Conservation (phyloP, 2,888 invertebrate species). For the Cheilosia pagana region DNA sequence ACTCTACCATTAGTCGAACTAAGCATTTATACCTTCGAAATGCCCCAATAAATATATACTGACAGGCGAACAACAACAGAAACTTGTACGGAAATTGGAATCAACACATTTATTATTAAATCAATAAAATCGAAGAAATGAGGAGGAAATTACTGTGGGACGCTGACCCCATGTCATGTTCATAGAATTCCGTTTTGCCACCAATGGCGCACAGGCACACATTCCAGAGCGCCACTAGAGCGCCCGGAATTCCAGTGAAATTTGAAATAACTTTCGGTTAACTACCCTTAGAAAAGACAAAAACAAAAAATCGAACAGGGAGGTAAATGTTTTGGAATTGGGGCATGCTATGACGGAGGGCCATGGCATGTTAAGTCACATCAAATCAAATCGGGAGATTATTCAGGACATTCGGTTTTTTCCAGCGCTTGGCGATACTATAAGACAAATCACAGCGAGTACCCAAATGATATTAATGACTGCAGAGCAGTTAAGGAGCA, state of each 20-base stretch:
- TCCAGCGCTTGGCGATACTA: slow-evolving; percentile 14
- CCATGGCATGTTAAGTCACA: background rate
- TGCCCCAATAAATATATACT: slow-evolving; percentile 4
- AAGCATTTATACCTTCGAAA: background rate
- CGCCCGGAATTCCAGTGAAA: slow-evolving; percentile 8
- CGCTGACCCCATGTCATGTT: slow-evolving; percentile 25
- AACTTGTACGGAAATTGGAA: slow-evolving; percentile 42
- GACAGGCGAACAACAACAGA: background rate
- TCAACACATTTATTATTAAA: slow-evolving; percentile 48
- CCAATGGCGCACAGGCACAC: background rate
- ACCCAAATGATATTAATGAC: slow-evolving; percentile 50
- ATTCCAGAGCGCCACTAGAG: background rate
- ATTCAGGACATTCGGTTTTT: slow-evolving; percentile 27
- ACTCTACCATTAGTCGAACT: background rate
- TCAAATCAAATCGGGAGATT: slow-evolving; percentile 45
- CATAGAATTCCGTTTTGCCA: background rate
- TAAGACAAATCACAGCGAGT: slow-evolving; percentile 32
- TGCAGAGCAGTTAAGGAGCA: slow-evolving; percentile 29
- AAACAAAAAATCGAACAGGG: background rate
- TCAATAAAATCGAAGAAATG: slow-evolving; percentile 43
- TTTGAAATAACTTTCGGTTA: slow-evolving; percentile 34
- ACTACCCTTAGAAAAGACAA: background rate
- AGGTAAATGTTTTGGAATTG: background rate
- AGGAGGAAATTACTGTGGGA: slow-evolving; percentile 19
- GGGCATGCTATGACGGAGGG: background rate